phyloP scores from a whole-genome alignment of 2,113 vertebrate species.

The Rhizomys pruinosus region DNA sequence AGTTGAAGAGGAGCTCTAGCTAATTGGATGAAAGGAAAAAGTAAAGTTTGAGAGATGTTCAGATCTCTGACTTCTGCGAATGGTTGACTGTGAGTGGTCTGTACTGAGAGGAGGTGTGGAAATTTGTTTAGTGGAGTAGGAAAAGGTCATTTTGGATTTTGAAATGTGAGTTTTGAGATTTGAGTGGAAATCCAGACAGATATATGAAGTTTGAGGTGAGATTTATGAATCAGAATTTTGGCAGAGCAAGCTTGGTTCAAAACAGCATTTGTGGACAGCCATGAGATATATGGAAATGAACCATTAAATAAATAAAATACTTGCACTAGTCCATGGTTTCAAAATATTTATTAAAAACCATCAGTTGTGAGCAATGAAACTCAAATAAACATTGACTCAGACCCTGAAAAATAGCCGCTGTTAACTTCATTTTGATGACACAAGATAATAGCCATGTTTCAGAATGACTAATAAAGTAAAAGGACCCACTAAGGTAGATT shows the following conservation, averaged over 20 bases:
- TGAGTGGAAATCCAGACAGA: constrained; percentile 38
- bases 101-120: neutral
- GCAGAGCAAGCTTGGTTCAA: neutral
- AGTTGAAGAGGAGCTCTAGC: neutral
- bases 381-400: neutral
- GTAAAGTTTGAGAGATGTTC: neutral
- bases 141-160: constrained; percentile 36
- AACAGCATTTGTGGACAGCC: neutral
- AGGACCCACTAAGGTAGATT: neutral
- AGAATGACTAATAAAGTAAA: neutral
- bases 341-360: neutral
- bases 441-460: neutral
- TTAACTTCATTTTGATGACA: constrained; percentile 25
- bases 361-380: neutral
- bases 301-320: neutral
- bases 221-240: constrained; percentile 42
- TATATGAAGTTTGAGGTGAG: constrained; percentile 24
- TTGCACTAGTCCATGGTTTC: neutral
- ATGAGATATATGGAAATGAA: neutral
- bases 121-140: neutral
- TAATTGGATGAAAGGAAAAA: neutral
- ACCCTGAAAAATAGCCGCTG: neutral
- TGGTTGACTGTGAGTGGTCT: neutral
- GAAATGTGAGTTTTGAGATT: constrained; percentile 45
- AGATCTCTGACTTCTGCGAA: neutral